phyloP scores from a whole-genome alignment of 2,113 vertebrate genomes.

The Sminthopsis crassicaudata region DNA sequence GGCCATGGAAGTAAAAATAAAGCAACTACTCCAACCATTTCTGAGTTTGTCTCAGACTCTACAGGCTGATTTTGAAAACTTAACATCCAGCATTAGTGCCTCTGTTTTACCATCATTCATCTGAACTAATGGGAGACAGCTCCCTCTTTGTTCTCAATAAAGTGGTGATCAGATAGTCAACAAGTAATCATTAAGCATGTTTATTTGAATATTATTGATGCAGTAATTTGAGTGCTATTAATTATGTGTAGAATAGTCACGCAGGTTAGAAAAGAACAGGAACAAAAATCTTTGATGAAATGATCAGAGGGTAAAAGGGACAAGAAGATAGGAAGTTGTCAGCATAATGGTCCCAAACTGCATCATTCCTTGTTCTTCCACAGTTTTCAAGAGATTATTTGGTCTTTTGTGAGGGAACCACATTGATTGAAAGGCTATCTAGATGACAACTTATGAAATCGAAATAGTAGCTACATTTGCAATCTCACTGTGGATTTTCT shows the following conservation, averaged over 20 bases:
- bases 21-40: background rate
- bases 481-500: background rate
- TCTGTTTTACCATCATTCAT: background rate
- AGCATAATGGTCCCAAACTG: background rate
- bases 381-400: background rate
- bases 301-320: background rate
- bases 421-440: background rate
- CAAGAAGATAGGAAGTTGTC: background rate
- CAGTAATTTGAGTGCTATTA: accelerated
- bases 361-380: background rate
- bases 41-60: background rate
- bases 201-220: background rate
- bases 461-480: background rate
- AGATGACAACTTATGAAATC: background rate
- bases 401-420: background rate
- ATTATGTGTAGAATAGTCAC: background rate
- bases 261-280: too few species aligned
- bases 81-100: background rate
- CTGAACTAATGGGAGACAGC: background rate
- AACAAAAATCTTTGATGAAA: background rate
- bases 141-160: background rate
- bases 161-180: background rate
- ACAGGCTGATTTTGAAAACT: background rate
- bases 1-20: background rate
- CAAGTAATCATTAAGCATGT: background rate